Percentiles rank a stretch among this genome's conserved stretches.
phyloP scores from a whole-genome alignment of 1,140 invertebrate genomes.

The Microvelia longipes region DNA sequence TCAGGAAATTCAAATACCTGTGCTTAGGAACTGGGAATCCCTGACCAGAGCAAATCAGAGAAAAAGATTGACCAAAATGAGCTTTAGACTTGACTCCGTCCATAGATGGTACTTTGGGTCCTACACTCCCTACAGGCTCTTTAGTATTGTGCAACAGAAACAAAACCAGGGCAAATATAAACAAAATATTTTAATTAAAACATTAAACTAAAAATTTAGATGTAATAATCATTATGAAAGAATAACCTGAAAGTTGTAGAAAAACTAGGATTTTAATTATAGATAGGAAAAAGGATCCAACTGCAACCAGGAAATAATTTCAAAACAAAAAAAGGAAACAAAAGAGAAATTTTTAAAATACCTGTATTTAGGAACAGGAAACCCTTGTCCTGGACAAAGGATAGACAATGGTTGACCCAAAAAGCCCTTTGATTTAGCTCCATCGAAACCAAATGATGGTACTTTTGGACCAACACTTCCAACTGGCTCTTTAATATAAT shows the following conservation, averaged over 20 bases:
- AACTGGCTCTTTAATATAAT: constrained; percentile 43
- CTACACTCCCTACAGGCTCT: constrained; percentile 39
- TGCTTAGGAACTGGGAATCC: neutral
- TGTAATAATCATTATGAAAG: no score
- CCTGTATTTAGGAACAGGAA: constrained; percentile 50
- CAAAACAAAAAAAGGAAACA: no score
- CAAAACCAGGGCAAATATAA: no score
- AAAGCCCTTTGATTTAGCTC: constrained; percentile 26
- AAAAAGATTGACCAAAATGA: constrained; percentile 3
- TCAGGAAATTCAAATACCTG: no score
- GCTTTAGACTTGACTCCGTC: constrained; percentile 29
- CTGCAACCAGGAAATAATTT: no score
- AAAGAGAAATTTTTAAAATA: no score
- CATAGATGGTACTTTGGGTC: constrained; percentile 32
- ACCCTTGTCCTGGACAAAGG: constrained; percentile 46
- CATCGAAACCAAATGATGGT: constrained; percentile 30
- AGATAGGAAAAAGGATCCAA: no score
- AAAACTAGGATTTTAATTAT: no score
- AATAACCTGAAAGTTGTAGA: no score
- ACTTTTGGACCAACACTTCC: constrained; percentile 34
- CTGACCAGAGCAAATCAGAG: neutral
- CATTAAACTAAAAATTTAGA: no score
- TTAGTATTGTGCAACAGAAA: no score
- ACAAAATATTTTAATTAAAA: no score
- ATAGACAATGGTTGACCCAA: constrained; percentile 20